A percentile compares a stretch with the other conserved stretches of the same genome.
Conservation (phyloP, 2,797 vertebrate species). For the Phoeniculus purpureus region DNA sequence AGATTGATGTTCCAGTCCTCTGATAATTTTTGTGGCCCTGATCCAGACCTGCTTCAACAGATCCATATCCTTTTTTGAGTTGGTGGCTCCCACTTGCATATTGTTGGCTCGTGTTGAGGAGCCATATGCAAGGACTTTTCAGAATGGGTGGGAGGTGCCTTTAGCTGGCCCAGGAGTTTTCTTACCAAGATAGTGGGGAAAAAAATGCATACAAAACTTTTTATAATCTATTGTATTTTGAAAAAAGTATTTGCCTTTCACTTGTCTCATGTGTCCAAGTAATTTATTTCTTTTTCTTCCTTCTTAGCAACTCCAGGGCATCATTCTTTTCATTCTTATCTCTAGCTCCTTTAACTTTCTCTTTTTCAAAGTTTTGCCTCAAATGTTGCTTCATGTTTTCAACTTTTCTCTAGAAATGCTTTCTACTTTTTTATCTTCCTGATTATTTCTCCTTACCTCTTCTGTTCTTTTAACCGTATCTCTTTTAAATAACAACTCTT, state of each 20-base stretch:
- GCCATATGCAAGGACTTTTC: not conserved
- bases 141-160: fast-evolving
- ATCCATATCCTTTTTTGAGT: too few relatives aligned
- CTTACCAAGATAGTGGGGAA: not conserved
- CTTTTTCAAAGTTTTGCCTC: not conserved
- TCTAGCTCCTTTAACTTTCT: not conserved
- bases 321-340: not conserved
- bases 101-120: not conserved
- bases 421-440: not conserved
- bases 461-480: not conserved
- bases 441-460: not conserved
- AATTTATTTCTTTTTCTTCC: fast-evolving
- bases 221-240: not conserved
- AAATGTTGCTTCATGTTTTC: not conserved
- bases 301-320: not conserved
- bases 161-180: not conserved
- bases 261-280: not conserved
- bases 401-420: not conserved
- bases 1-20: too few relatives aligned
- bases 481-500: not conserved
- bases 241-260: not conserved
- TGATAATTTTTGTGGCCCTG: too few relatives aligned
- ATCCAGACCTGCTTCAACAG: too few relatives aligned
- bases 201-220: not conserved
- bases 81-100: too few relatives aligned